Evolutionary conservation across 1,140 invertebrate species (phyloP).

Genomic region (Neuroterus valhalla): DNA sequence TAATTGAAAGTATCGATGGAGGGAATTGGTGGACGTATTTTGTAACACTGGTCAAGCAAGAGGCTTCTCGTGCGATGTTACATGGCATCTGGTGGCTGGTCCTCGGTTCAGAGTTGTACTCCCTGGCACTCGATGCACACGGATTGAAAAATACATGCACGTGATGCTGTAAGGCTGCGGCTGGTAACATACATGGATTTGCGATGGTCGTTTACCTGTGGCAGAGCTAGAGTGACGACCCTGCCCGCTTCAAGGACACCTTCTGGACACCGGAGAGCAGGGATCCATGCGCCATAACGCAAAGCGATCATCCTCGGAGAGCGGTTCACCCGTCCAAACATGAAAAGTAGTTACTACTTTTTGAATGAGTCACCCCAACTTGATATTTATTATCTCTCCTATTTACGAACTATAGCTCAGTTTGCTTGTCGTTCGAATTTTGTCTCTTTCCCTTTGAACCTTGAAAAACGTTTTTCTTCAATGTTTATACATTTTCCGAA

Average conservation of each 20-base stretch:
- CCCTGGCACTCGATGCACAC: background rate
- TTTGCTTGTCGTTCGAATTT: too few relatives aligned
- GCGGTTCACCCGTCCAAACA: too few relatives aligned
- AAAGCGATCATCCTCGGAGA: conserved; percentile 61
- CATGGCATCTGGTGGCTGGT: conserved; percentile 38
- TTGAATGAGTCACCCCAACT: too few relatives aligned
- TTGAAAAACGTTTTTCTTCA: too few relatives aligned
- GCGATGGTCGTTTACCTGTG: conserved; percentile 74
- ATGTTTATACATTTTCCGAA: too few relatives aligned
- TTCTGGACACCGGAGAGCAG: conserved; percentile 61
- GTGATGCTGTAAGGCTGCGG: conserved; percentile 49
- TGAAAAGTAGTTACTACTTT: too few relatives aligned
- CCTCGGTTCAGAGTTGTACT: conserved; percentile 23
- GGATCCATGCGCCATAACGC: conserved; percentile 50
- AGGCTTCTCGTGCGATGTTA: conserved; percentile 34
- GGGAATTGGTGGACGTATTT: conserved; percentile 35
- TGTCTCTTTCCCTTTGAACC: too few relatives aligned
- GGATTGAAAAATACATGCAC: conserved; percentile 36
- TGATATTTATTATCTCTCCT: too few relatives aligned
- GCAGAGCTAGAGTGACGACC: conserved; percentile 72
- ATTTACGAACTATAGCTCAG: too few relatives aligned
- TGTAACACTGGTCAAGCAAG: conserved; percentile 54
- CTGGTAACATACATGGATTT: conserved; percentile 65
- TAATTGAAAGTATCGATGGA: background rate
- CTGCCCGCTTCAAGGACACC: conserved; percentile 74